Evolutionary conservation across 2,797 vertebrate species (phyloP).

Genomic region (Enteromius thamalakanensis): DNA sequence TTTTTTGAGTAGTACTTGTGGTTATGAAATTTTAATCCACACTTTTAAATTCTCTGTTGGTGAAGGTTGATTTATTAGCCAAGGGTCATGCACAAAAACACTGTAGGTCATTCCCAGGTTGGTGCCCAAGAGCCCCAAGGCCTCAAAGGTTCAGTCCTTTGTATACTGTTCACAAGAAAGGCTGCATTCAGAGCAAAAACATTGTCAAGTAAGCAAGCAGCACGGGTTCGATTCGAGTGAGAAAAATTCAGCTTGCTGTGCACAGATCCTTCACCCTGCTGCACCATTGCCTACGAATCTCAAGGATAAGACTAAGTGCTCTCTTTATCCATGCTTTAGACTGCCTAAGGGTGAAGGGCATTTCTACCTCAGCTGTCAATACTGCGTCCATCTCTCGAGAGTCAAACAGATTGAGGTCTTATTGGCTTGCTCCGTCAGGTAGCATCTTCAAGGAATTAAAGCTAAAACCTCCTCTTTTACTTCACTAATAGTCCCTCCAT

Average conservation of each 20-base stretch:
- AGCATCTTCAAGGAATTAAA: conserved; percentile 57
- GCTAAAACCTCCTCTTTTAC: conserved; percentile 54
- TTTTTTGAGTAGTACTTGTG: conserved; percentile 28
- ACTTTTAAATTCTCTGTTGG: conserved; percentile 47
- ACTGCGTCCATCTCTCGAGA: conserved; percentile 52
- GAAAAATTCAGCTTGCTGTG: conserved; percentile 41
- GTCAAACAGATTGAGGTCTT: conserved; percentile 54
- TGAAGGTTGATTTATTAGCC: conserved; percentile 50
- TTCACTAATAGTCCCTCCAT: conserved; percentile 4
- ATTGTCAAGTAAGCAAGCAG: conserved; percentile 1
- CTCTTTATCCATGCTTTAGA: conserved; percentile 53
- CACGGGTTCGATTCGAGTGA: conserved; percentile 32
- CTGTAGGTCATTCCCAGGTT: conserved; percentile 36
- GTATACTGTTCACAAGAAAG: neutral
- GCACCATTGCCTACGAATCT: conserved; percentile 44
- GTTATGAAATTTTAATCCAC: conserved; percentile 65
- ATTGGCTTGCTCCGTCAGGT: conserved; percentile 53
- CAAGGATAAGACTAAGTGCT: conserved; percentile 55
- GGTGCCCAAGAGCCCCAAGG: conserved; percentile 29
- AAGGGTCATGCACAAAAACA: conserved; percentile 59
- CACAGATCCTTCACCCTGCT: conserved; percentile 44
- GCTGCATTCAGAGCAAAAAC: conserved; percentile 10
- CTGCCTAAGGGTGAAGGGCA: conserved; percentile 55
- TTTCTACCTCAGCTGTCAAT: conserved; percentile 52
- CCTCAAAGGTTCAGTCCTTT: neutral